Evolutionary conservation across 1,140 invertebrate species (phyloP).

Genomic region (Aphelinus certus): DNA sequence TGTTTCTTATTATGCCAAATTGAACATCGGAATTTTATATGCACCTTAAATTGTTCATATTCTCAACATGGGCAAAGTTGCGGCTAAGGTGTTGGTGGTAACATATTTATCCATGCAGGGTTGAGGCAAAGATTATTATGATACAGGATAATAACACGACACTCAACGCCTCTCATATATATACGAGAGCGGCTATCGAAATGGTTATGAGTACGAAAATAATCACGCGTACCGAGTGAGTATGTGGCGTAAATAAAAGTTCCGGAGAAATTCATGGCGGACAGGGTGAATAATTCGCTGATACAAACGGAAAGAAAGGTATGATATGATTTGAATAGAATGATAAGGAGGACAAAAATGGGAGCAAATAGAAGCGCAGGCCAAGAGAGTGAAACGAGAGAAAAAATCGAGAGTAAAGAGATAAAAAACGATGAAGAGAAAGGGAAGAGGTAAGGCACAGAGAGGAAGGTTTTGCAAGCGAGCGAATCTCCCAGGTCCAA

Average conservation of each 20-base stretch:
- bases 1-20: too few species aligned
- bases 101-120: too few species aligned
- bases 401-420: slow-evolving; percentile 40
- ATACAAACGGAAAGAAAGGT: slow-evolving; percentile 16
- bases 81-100: too few species aligned
- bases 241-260: not conserved
- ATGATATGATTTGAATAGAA: slow-evolving; percentile 23
- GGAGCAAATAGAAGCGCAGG: not conserved
- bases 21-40: too few species aligned
- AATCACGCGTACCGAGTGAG: not conserved
- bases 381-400: slow-evolving; percentile 10
- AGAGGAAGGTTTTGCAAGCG: slow-evolving; percentile 50
- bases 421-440: slow-evolving; percentile 35
- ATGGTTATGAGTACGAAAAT: not conserved
- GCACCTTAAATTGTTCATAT: too few species aligned
- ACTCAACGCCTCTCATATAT: too few species aligned
- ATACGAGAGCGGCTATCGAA: too few species aligned
- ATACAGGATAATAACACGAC: too few species aligned
- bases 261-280: slow-evolving; percentile 5
- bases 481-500: slow-evolving; percentile 41
- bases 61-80: too few species aligned
- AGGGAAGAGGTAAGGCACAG: slow-evolving; percentile 40
- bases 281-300: slow-evolving; percentile 18
- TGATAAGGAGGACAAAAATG: slow-evolving; percentile 23
- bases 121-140: too few species aligned